These are phyloP conservation scores for Leptinotarsa undecemlineata DNA, from an alignment of 1,140 invertebrate genomes.

Conservation along the genomic window DNA sequence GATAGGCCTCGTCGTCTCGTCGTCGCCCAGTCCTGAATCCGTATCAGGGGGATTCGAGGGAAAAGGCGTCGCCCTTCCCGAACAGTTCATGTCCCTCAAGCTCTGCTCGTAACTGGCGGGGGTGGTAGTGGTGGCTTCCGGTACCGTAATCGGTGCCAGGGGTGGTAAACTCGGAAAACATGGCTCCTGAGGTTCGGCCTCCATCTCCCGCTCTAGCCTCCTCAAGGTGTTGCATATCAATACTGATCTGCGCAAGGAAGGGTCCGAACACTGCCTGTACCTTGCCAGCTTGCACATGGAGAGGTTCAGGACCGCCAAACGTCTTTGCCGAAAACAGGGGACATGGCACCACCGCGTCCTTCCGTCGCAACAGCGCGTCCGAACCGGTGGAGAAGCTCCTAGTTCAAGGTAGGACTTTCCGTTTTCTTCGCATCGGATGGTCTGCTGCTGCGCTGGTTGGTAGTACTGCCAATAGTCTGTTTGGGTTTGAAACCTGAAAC, in stretches of 20 bases:
- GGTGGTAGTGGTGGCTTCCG: conserved; percentile 53
- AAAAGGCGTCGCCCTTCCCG: conserved; percentile 67
- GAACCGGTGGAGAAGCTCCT: conserved; percentile 63
- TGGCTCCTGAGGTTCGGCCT: conserved; percentile 57
- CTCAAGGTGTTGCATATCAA: conserved; percentile 93
- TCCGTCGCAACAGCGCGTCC: conserved; percentile 63
- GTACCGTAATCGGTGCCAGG: conserved; percentile 57
- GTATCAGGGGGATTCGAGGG: conserved; percentile 62
- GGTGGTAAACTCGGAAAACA: conserved; percentile 49
- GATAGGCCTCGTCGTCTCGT: conserved; percentile 75
- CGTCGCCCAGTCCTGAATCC: conserved; percentile 78
- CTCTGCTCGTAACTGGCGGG: conserved; percentile 61
- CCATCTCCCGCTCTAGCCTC: conserved; percentile 88
- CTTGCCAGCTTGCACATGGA: conserved; percentile 90
- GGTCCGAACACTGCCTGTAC: conserved; percentile 85
- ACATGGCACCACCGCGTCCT: conserved; percentile 75
- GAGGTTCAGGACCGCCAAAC: conserved; percentile 87
- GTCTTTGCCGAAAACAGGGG: conserved; percentile 80
- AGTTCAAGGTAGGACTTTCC: conserved; percentile 88
- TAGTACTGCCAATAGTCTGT: conserved; percentile 60
- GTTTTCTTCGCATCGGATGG: conserved; percentile 84
- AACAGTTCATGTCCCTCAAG: conserved; percentile 54
- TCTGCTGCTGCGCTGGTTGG: conserved; percentile 67
- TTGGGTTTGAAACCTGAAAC: conserved; percentile 44
- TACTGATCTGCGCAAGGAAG: conserved; percentile 87